A percentile compares a stretch with the other conserved stretches of the same genome.
Evolutionary conservation across 2,113 vertebrate genomes (phyloP).

Genomic region (Nasalis larvatus): DNA sequence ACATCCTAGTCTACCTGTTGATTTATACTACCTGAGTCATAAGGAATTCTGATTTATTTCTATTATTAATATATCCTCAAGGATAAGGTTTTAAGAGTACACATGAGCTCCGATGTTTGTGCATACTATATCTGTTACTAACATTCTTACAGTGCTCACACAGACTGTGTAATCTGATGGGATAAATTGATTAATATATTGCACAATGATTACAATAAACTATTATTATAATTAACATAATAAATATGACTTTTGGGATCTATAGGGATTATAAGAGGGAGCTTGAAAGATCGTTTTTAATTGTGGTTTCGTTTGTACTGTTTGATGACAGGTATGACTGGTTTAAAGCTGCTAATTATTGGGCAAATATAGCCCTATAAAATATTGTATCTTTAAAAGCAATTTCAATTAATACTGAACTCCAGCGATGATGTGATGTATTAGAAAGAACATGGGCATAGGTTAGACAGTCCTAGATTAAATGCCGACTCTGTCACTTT

Average conservation of each 20-base stretch:
- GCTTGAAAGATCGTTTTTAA: not conserved
- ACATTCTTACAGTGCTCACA: not conserved
- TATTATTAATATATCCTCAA: not conserved
- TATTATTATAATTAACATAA: slow-evolving; percentile 43
- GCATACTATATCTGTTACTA: not conserved
- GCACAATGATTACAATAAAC: not conserved
- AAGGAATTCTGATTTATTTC: slow-evolving; percentile 25
- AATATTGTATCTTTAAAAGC: slow-evolving; percentile 18
- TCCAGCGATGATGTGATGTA: not conserved
- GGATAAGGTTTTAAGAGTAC: not conserved
- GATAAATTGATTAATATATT: not conserved
- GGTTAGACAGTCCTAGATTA: not conserved
- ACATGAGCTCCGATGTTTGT: not conserved
- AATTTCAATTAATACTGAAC: slow-evolving; percentile 23
- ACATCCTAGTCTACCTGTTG: not conserved
- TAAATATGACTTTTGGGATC: not conserved
- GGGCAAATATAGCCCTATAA: not conserved
- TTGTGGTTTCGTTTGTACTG: slow-evolving; percentile 29
- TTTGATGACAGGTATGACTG: not conserved
- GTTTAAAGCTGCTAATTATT: slow-evolving; percentile 32
- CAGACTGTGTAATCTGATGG: not conserved
- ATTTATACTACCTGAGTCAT: not conserved
- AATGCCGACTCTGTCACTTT: not conserved
- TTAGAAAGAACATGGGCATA: not conserved
- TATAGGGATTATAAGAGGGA: not conserved